A percentile compares a stretch with the other conserved stretches of the same genome.
phyloP scores from a whole-genome alignment of 2,888 invertebrate genomes.

The Drosophila atroscutellata region DNA sequence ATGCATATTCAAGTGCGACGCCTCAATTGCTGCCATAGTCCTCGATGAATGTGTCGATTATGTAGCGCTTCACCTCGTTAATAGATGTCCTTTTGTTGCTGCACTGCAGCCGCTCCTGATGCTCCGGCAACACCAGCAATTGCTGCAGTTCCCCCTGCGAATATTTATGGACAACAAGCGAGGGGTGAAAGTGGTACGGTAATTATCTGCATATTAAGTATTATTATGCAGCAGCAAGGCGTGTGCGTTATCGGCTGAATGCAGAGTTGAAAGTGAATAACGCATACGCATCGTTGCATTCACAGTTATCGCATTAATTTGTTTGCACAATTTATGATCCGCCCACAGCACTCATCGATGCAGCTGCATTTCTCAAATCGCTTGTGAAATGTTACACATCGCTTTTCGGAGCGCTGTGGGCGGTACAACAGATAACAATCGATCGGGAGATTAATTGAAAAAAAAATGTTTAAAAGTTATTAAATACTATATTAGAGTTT shows the following conservation, averaged over 20 bases:
- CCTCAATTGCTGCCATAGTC: constrained; percentile 83
- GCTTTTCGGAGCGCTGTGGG: constrained; percentile 13
- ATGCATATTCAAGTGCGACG: constrained; percentile 21
- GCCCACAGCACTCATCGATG: neutral
- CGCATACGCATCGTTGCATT: constrained; percentile 44
- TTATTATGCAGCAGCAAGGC: constrained; percentile 50
- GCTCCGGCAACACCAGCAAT: constrained; percentile 83
- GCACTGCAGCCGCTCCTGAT: constrained; percentile 84
- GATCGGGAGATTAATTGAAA: constrained; percentile 19
- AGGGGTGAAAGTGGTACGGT: constrained; percentile 11
- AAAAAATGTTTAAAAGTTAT: neutral
- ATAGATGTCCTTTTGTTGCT: constrained; percentile 84
- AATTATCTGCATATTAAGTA: constrained; percentile 57
- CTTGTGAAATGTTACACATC: constrained; percentile 41
- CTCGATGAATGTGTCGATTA: constrained; percentile 85
- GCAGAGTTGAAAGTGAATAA: constrained; percentile 37
- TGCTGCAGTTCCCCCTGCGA: constrained; percentile 84
- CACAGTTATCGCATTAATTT: constrained; percentile 39
- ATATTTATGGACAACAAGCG: neutral
- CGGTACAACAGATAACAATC: constrained; percentile 11
- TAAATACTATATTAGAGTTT: neutral
- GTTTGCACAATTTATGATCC: constrained; percentile 36
- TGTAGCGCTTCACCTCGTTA: constrained; percentile 85
- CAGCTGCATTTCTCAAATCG: constrained; percentile 28
- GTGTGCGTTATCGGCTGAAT: constrained; percentile 57